Conservation (phyloP, 2,888 invertebrate species). For the Conops quadrifasciatus region DNA sequence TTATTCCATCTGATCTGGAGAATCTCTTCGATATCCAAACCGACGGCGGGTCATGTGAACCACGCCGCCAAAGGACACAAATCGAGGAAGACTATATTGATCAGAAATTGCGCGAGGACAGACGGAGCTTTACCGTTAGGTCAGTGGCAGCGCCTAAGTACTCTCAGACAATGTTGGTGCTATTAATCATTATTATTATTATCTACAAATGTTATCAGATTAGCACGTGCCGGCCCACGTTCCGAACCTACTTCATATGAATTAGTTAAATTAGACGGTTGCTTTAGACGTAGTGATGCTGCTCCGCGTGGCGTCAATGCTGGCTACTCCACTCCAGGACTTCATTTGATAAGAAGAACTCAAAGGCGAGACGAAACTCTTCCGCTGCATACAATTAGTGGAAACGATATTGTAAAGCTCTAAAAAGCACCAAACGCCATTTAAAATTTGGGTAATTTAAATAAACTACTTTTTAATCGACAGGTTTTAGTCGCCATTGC, state of each 20-base stretch:
- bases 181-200: too few species aligned
- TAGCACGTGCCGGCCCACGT: conserved; percentile 75
- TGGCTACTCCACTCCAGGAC: conserved; percentile 62
- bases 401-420: conserved; percentile 69
- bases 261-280: conserved; percentile 75
- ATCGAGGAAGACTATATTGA: conserved; percentile 62
- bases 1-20: conserved; percentile 68
- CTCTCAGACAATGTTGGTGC: background rate
- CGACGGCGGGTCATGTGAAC: conserved; percentile 69
- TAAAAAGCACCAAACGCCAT: background rate
- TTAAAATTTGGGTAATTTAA: background rate
- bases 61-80: conserved; percentile 67
- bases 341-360: conserved; percentile 67
- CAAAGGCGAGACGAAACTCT: conserved; percentile 68
- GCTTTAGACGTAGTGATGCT: conserved; percentile 69
- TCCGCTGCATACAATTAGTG: conserved; percentile 67
- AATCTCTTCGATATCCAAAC: conserved; percentile 61
- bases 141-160: conserved; percentile 44
- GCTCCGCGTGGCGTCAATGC: conserved; percentile 68
- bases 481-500: conserved; percentile 74
- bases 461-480: background rate
- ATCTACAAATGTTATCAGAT: conserved; percentile 48
- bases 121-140: conserved; percentile 70
- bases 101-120: conserved; percentile 64
- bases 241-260: conserved; percentile 78